Conservation (phyloP, 2,797 vertebrate species). For the Pachyuromys duprasi region DNA sequence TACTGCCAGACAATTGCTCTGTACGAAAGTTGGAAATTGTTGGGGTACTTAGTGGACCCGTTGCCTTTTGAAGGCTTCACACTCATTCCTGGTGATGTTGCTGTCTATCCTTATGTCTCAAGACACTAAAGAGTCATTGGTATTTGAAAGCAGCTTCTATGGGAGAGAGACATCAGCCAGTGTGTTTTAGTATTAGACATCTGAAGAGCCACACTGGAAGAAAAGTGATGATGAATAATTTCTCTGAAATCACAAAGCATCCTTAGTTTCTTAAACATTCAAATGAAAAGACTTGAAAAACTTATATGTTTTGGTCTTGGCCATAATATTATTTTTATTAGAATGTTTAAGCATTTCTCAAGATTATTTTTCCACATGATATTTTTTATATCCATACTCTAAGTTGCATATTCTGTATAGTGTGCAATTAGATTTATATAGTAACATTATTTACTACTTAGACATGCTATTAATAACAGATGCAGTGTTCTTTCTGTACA, state of each 20-base stretch:
- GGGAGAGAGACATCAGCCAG: neutral
- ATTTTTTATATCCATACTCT: neutral
- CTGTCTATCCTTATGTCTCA: neutral
- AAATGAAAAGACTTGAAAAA: neutral
- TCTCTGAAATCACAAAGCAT: neutral
- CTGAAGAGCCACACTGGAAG: neutral
- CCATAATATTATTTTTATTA: constrained; percentile 28
- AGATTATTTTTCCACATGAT: constrained; percentile 24
- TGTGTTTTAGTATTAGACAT: neutral
- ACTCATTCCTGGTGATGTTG: neutral
- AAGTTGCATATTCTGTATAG: neutral
- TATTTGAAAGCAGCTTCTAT: neutral
- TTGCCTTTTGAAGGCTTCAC: neutral
- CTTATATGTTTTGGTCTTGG: neutral
- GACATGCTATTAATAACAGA: constrained; percentile 68
- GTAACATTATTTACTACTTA: constrained; percentile 49
- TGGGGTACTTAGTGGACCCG: neutral
- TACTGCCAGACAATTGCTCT: neutral
- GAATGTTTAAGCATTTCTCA: constrained; percentile 35
- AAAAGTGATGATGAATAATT: neutral
- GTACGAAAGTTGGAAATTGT: neutral
- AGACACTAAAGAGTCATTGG: neutral
- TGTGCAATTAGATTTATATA: neutral
- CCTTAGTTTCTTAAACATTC: neutral
- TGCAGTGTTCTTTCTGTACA: constrained; percentile 65